Evolutionary conservation across 1,140 invertebrate genomes (phyloP).

Genomic region (Tribolium castaneum): DNA sequence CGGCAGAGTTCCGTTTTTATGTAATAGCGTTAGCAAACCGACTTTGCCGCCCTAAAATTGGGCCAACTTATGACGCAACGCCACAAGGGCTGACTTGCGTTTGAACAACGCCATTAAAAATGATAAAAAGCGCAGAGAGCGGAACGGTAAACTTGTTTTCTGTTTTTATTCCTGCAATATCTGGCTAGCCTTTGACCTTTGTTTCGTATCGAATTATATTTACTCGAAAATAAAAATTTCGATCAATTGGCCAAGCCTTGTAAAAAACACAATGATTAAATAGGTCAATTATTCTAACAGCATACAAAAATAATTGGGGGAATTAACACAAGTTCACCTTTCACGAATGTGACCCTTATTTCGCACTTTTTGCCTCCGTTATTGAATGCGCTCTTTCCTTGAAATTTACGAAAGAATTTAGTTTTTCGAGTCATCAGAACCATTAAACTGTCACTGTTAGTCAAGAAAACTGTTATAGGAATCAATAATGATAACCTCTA

Average conservation of each 20-base stretch:
- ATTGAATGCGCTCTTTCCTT: background rate
- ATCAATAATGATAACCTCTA: constrained; percentile 4
- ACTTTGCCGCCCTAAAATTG: background rate
- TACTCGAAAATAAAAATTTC: background rate
- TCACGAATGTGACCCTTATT: constrained; percentile 31
- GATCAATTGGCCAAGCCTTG: background rate
- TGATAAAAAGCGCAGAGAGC: background rate
- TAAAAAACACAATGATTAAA: constrained; percentile 19
- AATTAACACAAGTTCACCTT: constrained; percentile 28
- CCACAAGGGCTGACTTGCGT: background rate
- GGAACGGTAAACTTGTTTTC: constrained; percentile 18
- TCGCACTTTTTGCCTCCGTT: background rate
- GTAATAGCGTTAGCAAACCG: background rate
- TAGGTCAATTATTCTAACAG: constrained; percentile 1
- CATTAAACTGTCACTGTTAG: constrained; percentile 11
- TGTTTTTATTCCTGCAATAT: background rate
- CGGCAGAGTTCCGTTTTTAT: background rate
- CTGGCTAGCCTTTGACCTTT: constrained; percentile 20
- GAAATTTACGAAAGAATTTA: constrained; percentile 11
- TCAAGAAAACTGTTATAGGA: background rate
- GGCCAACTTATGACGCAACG: background rate
- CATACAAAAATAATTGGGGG: background rate
- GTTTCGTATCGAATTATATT: background rate
- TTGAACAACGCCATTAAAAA: constrained; percentile 1
- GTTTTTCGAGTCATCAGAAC: constrained; percentile 6